Percentiles rank a stretch among this genome's conserved stretches.
Conservation (phyloP, 2,797 vertebrate species). For the Falco columbarius region DNA sequence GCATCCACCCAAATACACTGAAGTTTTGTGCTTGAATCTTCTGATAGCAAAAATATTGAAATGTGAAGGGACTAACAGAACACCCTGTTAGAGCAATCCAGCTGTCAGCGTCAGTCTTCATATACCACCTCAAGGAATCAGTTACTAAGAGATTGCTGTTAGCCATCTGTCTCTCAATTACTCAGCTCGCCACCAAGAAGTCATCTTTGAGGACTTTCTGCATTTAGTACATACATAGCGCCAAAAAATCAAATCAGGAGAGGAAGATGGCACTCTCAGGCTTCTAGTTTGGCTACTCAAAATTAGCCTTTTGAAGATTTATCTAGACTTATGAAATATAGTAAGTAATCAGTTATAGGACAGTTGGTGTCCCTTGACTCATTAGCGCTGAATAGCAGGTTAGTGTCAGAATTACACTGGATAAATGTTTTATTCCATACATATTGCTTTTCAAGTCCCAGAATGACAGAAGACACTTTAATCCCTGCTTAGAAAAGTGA, state of each 20-base stretch:
- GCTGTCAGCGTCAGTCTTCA: background rate
- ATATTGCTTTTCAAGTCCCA: background rate
- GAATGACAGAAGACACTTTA: background rate
- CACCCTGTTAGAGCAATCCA: background rate
- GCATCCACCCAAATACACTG: background rate
- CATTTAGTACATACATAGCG: rapidly evolving
- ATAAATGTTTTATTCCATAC: background rate
- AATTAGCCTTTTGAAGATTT: background rate
- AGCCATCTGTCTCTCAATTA: background rate
- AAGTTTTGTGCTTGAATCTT: background rate
- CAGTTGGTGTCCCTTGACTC: background rate
- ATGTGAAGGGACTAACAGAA: background rate
- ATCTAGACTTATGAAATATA: background rate
- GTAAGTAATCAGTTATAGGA: background rate
- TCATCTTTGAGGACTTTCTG: background rate
- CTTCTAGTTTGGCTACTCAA: background rate
- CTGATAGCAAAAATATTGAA: background rate
- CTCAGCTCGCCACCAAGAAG: background rate
- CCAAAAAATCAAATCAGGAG: background rate
- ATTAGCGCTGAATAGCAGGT: background rate
- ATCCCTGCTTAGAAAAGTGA: background rate
- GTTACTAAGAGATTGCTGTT: background rate
- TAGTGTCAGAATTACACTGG: background rate
- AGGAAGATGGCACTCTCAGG: background rate
- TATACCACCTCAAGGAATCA: background rate